Conservation (phyloP, 2,113 vertebrate genomes). For the Fukomys damarensis region DNA sequence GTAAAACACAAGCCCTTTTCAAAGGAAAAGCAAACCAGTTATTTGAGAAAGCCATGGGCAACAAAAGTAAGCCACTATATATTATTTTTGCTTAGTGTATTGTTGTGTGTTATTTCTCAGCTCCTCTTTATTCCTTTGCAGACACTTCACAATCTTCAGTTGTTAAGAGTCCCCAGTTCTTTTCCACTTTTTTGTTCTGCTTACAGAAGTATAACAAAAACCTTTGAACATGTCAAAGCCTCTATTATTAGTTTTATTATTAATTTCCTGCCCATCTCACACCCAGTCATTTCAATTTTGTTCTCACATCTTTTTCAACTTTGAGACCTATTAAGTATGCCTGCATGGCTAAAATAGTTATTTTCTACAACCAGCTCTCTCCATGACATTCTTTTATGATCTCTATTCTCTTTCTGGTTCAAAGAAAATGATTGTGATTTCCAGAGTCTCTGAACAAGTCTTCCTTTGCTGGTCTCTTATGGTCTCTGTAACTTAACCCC, state of each 20-base stretch:
- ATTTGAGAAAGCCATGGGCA: conserved; percentile 46
- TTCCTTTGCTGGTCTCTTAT: not conserved
- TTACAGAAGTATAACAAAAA: conserved; percentile 43
- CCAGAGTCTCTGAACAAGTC: conserved; percentile 46
- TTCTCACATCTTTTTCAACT: conserved; percentile 43
- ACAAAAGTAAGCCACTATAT: conserved; percentile 60
- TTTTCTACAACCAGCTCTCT: conserved; percentile 43
- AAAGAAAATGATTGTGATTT: conserved; percentile 67
- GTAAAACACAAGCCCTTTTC: not conserved
- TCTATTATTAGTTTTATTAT: conserved; percentile 52
- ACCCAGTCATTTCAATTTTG: conserved; percentile 9
- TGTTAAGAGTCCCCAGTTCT: not conserved
- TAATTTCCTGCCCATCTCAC: conserved; percentile 45
- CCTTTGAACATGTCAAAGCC: conserved; percentile 18
- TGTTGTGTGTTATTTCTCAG: conserved; percentile 46
- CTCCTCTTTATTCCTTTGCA: conserved; percentile 37
- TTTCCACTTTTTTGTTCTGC: not conserved
- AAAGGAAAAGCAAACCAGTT: conserved; percentile 35
- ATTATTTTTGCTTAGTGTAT: conserved; percentile 38
- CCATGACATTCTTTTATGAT: conserved; percentile 36
- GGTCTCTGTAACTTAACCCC: conserved; percentile 28
- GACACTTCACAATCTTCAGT: conserved; percentile 17
- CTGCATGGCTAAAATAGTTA: conserved; percentile 22
- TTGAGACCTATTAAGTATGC: conserved; percentile 46
- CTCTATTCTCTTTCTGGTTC: conserved; percentile 54